These are phyloP conservation scores for Mimumesa dahlbomi DNA, from an alignment of 2,888 invertebrate genomes.

Conservation along the genomic window DNA sequence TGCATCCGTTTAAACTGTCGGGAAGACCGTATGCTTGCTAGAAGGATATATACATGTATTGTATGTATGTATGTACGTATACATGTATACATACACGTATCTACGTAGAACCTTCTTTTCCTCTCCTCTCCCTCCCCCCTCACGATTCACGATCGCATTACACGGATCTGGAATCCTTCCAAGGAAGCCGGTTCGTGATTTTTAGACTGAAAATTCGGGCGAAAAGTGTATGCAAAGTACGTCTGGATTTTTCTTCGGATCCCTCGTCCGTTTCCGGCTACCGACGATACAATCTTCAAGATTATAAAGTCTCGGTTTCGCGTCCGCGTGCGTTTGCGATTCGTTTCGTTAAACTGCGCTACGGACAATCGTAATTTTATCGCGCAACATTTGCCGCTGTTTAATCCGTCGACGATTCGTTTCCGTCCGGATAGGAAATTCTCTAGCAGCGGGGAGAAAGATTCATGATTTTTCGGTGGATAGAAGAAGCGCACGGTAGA, in stretches of 20 bases:
- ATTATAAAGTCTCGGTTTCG: conserved; percentile 25
- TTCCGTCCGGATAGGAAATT: too few relatives aligned
- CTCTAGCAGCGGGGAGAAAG: too few relatives aligned
- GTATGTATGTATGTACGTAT: too few relatives aligned
- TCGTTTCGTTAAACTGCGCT: too few relatives aligned
- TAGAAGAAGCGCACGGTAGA: conserved; percentile 1
- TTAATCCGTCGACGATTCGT: too few relatives aligned
- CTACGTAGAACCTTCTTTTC: conserved; percentile 47
- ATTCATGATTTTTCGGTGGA: too few relatives aligned
- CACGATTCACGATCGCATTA: conserved; percentile 65
- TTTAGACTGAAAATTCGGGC: conserved; percentile 62
- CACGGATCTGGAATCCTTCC: conserved; percentile 64
- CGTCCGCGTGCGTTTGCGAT: too few relatives aligned
- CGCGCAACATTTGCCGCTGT: too few relatives aligned
- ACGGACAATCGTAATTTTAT: too few relatives aligned
- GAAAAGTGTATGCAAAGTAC: conserved; percentile 64
- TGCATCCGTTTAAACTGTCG: conserved; percentile 22
- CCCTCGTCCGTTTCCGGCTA: conserved; percentile 36
- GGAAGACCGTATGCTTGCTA: conserved; percentile 55
- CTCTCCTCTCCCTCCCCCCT: conserved; percentile 48
- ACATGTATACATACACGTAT: too few relatives aligned
- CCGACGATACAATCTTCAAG: conserved; percentile 43
- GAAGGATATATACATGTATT: conserved; percentile 50
- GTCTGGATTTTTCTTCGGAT: conserved; percentile 56
- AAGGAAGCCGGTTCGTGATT: conserved; percentile 58